A percentile compares a stretch with the other conserved stretches of the same genome.
Conservation (phyloP, 1,140 invertebrate species). For the Dendrolimus punctatus region DNA sequence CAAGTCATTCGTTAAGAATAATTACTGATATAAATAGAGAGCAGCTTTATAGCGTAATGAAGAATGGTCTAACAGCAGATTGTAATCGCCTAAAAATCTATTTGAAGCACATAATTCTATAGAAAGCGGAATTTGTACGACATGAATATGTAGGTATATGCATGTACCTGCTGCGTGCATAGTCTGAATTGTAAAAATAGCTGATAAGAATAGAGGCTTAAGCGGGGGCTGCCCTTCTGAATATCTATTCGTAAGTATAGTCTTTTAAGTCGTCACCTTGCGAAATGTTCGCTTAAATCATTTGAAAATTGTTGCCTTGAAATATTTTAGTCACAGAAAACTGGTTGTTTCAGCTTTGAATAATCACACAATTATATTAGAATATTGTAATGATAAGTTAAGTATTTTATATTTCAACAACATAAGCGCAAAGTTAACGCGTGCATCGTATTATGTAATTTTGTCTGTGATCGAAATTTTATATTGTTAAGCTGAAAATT, state of each 20-base stretch:
- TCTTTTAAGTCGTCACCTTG: conserved; percentile 33
- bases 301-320: conserved; percentile 57
- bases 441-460: conserved; percentile 63
- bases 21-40: too few relatives aligned
- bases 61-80: too few relatives aligned
- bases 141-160: background rate
- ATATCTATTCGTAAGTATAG: conserved; percentile 19
- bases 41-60: too few relatives aligned
- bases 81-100: too few relatives aligned
- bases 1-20: too few relatives aligned
- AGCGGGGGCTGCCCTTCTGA: conserved; percentile 15
- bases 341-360: conserved; percentile 59
- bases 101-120: too few relatives aligned
- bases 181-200: conserved; percentile 16
- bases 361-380: conserved; percentile 55
- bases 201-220: conserved; percentile 12
- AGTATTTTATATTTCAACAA: conserved; percentile 66
- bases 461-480: conserved; percentile 70
- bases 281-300: conserved; percentile 45
- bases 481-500: conserved; percentile 64
- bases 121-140: too few relatives aligned
- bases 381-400: conserved; percentile 56
- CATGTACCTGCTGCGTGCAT: conserved; percentile 1
- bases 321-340: conserved; percentile 51
- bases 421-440: conserved; percentile 49